Percentiles rank a stretch among this genome's conserved stretches.
These are phyloP conservation scores for Butorides virescens DNA, from an alignment of 2,113 vertebrate species.

Conservation along the genomic window DNA sequence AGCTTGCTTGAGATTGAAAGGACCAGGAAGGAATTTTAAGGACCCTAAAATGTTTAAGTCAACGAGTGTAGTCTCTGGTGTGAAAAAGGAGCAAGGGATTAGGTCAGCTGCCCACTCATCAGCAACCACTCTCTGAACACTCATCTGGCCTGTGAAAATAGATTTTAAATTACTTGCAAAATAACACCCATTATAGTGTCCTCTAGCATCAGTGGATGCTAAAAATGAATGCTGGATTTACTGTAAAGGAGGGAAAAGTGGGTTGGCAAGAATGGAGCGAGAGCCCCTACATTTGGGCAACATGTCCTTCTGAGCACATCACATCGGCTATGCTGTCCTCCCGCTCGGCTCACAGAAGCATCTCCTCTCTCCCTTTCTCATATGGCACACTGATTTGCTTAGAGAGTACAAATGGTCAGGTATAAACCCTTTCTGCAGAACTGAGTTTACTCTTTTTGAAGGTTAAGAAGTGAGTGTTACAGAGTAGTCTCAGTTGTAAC, in stretches of 20 bases:
- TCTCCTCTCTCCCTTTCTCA: neutral
- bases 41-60: constrained; percentile 15
- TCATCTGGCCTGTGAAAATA: neutral
- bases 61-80: neutral
- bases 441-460: neutral
- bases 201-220: neutral
- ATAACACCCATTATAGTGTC: neutral
- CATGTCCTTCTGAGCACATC: neutral
- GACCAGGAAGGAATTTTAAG: constrained; percentile 9
- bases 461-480: neutral
- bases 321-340: neutral
- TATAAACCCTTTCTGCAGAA: neutral
- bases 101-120: constrained; percentile 15
- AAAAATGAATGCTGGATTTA: neutral
- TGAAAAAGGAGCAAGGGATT: constrained; percentile 15
- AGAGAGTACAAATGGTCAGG: neutral
- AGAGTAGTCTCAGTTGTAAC: neutral
- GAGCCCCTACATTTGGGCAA: neutral
- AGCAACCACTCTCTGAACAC: neutral
- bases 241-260: neutral
- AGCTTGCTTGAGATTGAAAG: neutral
- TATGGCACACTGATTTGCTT: neutral
- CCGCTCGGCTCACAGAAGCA: accelerated
- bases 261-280: neutral
- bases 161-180: neutral